Base-by-base conservation (phyloP, 2,797 vertebrate genomes). In the Poeciliopsis infans region DNA sequence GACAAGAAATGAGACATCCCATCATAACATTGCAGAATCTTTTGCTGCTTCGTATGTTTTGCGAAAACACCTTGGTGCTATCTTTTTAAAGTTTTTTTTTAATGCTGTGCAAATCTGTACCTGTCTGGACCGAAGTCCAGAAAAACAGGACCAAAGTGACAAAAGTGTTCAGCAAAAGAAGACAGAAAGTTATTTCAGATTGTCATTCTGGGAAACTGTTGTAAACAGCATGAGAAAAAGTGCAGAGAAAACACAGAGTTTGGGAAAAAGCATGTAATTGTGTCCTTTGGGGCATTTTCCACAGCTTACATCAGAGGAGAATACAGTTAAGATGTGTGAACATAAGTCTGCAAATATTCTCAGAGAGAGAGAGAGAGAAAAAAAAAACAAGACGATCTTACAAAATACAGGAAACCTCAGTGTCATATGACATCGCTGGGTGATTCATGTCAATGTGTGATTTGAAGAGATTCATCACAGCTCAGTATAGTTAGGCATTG, bases 401-500 rank as follows among this genome's bases (percentile, higher is more conserved):
- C 18, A 68, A 68, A 41, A 68, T 41, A 25, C 64, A 68, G 4
- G 13, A 45, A n/a, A 70, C 41, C 8, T n/a, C 68, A 70, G 23
- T 3, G 68, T n/a, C 41, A 70, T 45, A 4, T 45, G 66, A 68
- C 10, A 68, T 43, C 10, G 11, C 23, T 41, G 39, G 18, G 25
- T 10, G 59, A 41, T 74, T 43, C 5, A 71, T 25, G 74, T 49
- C 46, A 39, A 68, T 72, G 43, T n/a, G 72, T 45, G 28, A 74
- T 51, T 72, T 73, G 46, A 51, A 20, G 12, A 25, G 7, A 49
- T 5, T 10, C 7, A 55, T 13, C 0, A 4, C 45, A 61, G 72
- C 61, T 68, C 31, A 6, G 2, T 76, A 72, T 39, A 78, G 72
- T 83, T 70, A 31, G 41, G 76, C 28, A 66, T 81, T 72, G 61